A percentile compares a stretch with the other conserved stretches of the same genome.
Conservation (phyloP, 2,113 vertebrate species). For the Clarias batrachus region DNA sequence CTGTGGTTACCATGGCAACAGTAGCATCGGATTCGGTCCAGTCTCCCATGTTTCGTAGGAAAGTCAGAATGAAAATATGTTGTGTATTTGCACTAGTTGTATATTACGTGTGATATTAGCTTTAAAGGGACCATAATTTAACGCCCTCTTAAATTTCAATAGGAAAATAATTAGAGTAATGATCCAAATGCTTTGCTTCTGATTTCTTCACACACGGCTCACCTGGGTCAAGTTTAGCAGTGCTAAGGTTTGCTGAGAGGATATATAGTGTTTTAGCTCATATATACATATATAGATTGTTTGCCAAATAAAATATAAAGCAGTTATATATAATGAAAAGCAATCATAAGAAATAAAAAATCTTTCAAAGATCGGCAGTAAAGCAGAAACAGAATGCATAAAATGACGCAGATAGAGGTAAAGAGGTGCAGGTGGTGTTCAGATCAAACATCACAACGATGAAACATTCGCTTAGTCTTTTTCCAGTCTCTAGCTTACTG, state of each 20-base stretch:
- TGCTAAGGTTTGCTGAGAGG: not conserved
- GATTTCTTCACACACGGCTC: not conserved
- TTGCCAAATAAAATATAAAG: not conserved
- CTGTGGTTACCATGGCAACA: conserved; percentile 20
- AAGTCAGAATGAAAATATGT: not conserved
- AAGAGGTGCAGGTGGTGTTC: not conserved
- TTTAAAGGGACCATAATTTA: not conserved
- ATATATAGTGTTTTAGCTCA: not conserved
- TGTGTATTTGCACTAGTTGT: not conserved
- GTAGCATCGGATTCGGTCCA: not conserved
- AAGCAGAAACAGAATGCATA: not conserved
- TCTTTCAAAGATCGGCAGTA: not conserved
- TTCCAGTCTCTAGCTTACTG: not conserved
- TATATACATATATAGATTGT: not conserved
- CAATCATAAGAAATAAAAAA: not conserved
- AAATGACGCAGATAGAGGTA: not conserved
- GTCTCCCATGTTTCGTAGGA: not conserved
- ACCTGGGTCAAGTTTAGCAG: no score
- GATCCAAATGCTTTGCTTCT: not conserved
- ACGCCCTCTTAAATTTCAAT: not conserved
- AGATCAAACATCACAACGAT: not conserved
- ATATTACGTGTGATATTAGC: not conserved
- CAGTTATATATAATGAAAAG: not conserved
- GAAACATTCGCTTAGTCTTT: not conserved
- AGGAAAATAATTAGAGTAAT: not conserved